Percentiles rank a stretch among this genome's conserved stretches.
These are phyloP conservation scores for Apistogramma diplotaenia DNA, from an alignment of 2,113 vertebrate genomes.

Conservation along the genomic window DNA sequence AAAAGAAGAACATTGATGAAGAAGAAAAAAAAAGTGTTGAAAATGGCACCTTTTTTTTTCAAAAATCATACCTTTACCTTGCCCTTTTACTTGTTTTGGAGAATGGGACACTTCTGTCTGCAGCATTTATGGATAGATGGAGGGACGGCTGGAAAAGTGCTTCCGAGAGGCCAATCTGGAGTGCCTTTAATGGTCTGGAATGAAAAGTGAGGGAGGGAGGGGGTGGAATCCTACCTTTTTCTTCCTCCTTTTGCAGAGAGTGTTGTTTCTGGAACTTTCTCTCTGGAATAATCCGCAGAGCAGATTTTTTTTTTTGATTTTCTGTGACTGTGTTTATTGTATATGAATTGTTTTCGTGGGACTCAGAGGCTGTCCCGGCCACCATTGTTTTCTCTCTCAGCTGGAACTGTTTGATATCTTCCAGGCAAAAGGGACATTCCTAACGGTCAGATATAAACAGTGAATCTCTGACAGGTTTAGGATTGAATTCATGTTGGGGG, in stretches of 20 bases:
- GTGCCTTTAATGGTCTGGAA: slow-evolving; percentile 72
- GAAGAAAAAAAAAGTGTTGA: slow-evolving; percentile 67
- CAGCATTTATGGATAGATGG: slow-evolving; percentile 47
- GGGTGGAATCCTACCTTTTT: slow-evolving; percentile 27
- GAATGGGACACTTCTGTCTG: slow-evolving; percentile 63
- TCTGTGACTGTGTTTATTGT: slow-evolving; percentile 65
- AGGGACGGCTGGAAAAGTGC: slow-evolving; percentile 57
- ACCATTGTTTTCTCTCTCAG: slow-evolving; percentile 71
- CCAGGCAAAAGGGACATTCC: slow-evolving; percentile 52
- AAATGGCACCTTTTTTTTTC: slow-evolving; percentile 88
- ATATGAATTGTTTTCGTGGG: slow-evolving; percentile 63
- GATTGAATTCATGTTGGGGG: slow-evolving; percentile 13
- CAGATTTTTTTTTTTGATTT: slow-evolving; percentile 60
- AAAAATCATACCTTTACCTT: slow-evolving; percentile 80
- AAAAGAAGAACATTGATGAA: slow-evolving; percentile 64
- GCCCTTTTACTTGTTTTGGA: slow-evolving; percentile 71
- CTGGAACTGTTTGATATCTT: slow-evolving; percentile 55
- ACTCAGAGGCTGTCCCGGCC: slow-evolving; percentile 72
- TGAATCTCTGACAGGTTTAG: slow-evolving; percentile 32
- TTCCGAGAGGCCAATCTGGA: slow-evolving; percentile 69
- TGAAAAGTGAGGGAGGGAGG: slow-evolving; percentile 27
- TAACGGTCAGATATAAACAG: slow-evolving; percentile 48
- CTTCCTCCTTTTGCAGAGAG: slow-evolving; percentile 49
- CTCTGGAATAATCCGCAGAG: slow-evolving; percentile 60
- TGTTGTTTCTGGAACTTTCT: slow-evolving; percentile 64